phyloP scores from a whole-genome alignment of 1,140 invertebrate species.

The Drosophila kohkoa region DNA sequence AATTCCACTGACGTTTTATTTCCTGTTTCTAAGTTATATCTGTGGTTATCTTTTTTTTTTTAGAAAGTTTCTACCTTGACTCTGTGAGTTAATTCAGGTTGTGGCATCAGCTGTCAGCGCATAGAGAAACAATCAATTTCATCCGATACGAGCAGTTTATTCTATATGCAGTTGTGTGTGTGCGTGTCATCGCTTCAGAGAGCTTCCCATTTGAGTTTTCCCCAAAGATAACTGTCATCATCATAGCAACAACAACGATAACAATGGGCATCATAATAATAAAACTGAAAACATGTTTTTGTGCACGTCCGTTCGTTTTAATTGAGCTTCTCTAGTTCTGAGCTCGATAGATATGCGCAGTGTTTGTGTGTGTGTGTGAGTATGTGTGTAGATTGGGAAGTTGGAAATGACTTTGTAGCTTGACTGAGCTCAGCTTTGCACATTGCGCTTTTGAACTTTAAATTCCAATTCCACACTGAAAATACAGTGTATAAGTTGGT shows the following conservation, averaged over 20 bases:
- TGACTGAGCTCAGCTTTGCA: constrained; percentile 44
- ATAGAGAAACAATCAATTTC: constrained; percentile 28
- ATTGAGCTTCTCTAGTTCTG: constrained; percentile 41
- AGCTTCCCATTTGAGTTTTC: constrained; percentile 34
- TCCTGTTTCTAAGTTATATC: constrained; percentile 27
- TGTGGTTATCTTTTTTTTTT: constrained; percentile 19
- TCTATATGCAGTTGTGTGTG: constrained; percentile 8
- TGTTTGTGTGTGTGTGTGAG: background rate
- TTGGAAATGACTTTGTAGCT: constrained; percentile 17
- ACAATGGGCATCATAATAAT: constrained; percentile 20
- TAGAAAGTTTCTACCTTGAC: constrained; percentile 34
- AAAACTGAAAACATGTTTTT: constrained; percentile 55
- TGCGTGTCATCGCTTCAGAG: constrained; percentile 9
- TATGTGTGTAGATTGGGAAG: constrained; percentile 16
- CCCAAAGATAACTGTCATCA: constrained; percentile 46
- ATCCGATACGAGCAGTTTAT: background rate
- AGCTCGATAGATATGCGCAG: background rate
- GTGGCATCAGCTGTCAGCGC: constrained; percentile 39
- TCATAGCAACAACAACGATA: constrained; percentile 14
- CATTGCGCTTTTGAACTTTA: constrained; percentile 66
- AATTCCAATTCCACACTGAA: constrained; percentile 17
- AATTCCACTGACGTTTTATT: constrained; percentile 1
- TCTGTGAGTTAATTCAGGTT: constrained; percentile 25
- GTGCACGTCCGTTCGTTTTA: constrained; percentile 51
- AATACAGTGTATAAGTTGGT: background rate